Conservation (phyloP, 2,888 invertebrate genomes). For the Apantesis nais region DNA sequence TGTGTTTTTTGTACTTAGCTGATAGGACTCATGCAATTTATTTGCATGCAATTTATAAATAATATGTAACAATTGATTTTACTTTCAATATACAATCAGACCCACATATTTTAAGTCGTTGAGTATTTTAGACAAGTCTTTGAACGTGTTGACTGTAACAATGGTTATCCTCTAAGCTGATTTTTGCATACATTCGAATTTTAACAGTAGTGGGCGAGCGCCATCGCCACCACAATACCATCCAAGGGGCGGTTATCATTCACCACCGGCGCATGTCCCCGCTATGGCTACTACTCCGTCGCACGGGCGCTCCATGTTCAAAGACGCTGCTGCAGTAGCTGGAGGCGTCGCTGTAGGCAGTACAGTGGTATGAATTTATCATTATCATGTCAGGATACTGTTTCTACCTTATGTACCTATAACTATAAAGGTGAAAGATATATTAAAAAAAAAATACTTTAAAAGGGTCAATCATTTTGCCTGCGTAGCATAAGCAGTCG, state of each 20-base stretch:
- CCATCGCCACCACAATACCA: neutral
- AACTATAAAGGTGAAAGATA: neutral
- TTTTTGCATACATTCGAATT: neutral
- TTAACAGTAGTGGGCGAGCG: constrained; percentile 9
- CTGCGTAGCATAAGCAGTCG: too few relatives aligned
- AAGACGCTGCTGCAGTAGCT: constrained; percentile 98
- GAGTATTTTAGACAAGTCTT: neutral
- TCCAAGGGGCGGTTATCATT: constrained; percentile 7
- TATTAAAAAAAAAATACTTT: too few relatives aligned
- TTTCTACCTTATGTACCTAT: neutral
- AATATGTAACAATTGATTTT: neutral
- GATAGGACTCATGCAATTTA: neutral
- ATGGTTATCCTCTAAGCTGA: neutral
- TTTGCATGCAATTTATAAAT: too few relatives aligned
- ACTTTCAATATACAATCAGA: neutral
- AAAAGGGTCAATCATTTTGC: too few relatives aligned
- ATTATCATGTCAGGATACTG: neutral
- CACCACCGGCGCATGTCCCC: constrained; percentile 61
- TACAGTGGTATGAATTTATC: constrained; percentile 88
- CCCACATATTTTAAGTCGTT: neutral
- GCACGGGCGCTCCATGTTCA: constrained; percentile 93
- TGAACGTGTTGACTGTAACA: neutral
- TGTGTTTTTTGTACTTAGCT: neutral
- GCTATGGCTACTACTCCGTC: constrained; percentile 76
- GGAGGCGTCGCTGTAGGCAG: constrained; percentile 99